phyloP scores from a whole-genome alignment of 2,888 invertebrate species.

The Eristalinus aeneus region DNA sequence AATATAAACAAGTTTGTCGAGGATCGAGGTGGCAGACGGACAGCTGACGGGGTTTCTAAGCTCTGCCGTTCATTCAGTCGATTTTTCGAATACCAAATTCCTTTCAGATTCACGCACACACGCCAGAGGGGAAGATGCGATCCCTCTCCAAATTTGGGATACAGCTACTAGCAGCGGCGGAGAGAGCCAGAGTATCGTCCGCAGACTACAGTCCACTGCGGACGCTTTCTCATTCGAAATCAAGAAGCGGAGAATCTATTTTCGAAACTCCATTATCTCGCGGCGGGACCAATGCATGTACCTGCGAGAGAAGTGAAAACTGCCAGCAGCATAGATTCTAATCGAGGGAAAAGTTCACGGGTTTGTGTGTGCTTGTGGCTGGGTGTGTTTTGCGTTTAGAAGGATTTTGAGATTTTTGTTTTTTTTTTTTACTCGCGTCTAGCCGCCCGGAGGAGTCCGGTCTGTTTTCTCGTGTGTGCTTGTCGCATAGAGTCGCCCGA shows the following conservation, averaged over 20 bases:
- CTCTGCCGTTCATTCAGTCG: conserved; percentile 43
- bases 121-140: background rate
- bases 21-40: conserved; percentile 18
- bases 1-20: conserved; percentile 46
- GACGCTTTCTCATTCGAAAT: conserved; percentile 58
- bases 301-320: conserved; percentile 50
- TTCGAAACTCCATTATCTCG: conserved; percentile 66
- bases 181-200: conserved; percentile 12
- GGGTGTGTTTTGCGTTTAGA: conserved; percentile 51
- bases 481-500: background rate
- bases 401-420: conserved; percentile 12
- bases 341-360: conserved; percentile 43
- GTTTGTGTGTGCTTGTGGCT: background rate
- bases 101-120: background rate
- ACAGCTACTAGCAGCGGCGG: background rate
- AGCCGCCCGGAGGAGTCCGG: conserved; percentile 43
- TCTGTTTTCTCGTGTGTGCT: conserved; percentile 47
- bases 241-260: conserved; percentile 48
- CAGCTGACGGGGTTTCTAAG: conserved; percentile 31
- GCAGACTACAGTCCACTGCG: conserved; percentile 27
- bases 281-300: conserved; percentile 32
- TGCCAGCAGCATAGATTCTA: conserved; percentile 58
- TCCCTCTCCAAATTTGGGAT: background rate
- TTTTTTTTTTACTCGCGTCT: conserved; percentile 20
- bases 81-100: conserved; percentile 3